A percentile compares a stretch with the other conserved stretches of the same genome.
Evolutionary conservation across 2,797 vertebrate genomes (phyloP).

Genomic region (Fistularia tabacaria): DNA sequence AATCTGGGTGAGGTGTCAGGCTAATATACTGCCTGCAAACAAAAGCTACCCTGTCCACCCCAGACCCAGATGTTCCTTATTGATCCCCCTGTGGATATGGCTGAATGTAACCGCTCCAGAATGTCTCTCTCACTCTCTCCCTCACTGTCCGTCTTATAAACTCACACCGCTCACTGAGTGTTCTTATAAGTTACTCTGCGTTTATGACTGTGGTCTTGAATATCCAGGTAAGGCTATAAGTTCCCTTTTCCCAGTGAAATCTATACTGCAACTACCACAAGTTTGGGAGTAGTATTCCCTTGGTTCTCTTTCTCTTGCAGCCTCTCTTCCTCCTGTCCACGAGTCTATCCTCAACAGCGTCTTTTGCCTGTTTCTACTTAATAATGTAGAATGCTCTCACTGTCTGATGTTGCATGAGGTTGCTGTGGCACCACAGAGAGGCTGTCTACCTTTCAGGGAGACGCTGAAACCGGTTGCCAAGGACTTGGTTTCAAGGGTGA

Average conservation of each 20-base stretch:
- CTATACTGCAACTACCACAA: conserved; percentile 29
- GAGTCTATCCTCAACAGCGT: conserved; percentile 38
- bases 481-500: conserved; percentile 61
- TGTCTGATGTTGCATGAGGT: conserved; percentile 71
- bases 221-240: conserved; percentile 34
- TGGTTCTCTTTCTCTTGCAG: conserved; percentile 18
- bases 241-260: conserved; percentile 34
- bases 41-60: conserved; percentile 70
- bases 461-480: conserved; percentile 71
- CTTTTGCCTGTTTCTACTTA: conserved; percentile 65
- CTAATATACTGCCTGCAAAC: conserved; percentile 63
- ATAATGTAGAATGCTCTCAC: conserved; percentile 74
- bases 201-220: conserved; percentile 9
- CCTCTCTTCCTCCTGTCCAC: conserved; percentile 30
- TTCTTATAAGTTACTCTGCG: conserved; percentile 1
- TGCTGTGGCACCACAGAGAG: conserved; percentile 66
- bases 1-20: conserved; percentile 65
- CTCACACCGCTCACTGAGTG: no score
- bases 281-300: not conserved
- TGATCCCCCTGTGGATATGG: conserved; percentile 67
- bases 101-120: conserved; percentile 68
- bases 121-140: conserved; percentile 33
- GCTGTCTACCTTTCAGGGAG: conserved; percentile 70
- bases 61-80: conserved; percentile 75
- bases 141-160: conserved; percentile 15